Percentiles rank a stretch among this genome's conserved stretches.
phyloP scores from a whole-genome alignment of 37 sponge, comb jelly and placozoan species.

The Eunapius fragilis region DNA sequence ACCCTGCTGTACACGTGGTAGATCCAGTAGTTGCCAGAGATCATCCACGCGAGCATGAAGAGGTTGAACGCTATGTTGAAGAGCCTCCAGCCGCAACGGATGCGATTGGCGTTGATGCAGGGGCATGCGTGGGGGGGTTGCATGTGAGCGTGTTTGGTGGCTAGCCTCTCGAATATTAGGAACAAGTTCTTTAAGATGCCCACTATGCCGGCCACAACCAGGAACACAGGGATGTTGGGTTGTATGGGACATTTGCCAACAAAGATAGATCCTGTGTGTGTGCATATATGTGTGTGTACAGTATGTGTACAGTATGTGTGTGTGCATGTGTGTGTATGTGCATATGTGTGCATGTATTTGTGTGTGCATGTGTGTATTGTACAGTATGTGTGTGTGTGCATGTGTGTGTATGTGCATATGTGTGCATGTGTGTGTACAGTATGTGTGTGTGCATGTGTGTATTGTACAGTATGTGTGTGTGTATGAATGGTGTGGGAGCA shows the following conservation, averaged over 20 bases:
- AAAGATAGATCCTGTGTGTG: conserved; percentile 24
- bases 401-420: background rate
- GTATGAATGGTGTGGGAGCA: background rate
- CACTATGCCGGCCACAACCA: conserved; percentile 46
- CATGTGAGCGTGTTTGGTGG: background rate
- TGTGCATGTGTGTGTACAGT: background rate
- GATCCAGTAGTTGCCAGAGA: conserved; percentile 70
- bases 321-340: conserved; percentile 17
- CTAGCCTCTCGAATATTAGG: conserved; percentile 47
- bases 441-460: background rate
- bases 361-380: background rate
- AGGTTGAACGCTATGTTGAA: conserved; percentile 55
- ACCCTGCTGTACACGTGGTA: conserved; percentile 53
- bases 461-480: background rate
- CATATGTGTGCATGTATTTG: background rate
- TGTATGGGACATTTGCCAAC: conserved; percentile 43
- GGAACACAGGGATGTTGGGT: conserved; percentile 58
- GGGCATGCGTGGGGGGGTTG: background rate
- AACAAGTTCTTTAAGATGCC: conserved; percentile 54
- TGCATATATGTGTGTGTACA: background rate
- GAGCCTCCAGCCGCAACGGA: conserved; percentile 21
- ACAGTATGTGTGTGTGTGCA: background rate
- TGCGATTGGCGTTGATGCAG: background rate
- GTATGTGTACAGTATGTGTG: background rate
- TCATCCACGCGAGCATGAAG: conserved; percentile 55